Conservation (phyloP, 1,140 invertebrate genomes). For the Cotesia glomerata region DNA sequence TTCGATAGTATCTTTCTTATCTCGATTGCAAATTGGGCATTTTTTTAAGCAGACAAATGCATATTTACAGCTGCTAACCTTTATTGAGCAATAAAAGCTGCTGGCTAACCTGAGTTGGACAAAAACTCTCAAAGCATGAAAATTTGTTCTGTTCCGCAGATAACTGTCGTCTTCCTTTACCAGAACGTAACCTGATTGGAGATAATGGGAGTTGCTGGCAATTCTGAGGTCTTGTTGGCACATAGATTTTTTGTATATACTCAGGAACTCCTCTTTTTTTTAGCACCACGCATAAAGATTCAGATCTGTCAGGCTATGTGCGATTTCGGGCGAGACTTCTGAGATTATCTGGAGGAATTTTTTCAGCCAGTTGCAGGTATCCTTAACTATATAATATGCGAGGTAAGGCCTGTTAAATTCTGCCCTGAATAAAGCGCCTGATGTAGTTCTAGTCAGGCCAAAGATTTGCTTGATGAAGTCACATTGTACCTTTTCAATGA, state of each 20-base stretch:
- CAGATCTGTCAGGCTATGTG: not conserved
- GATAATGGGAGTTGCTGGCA: not conserved
- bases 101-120: not conserved
- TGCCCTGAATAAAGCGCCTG: not conserved
- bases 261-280: not conserved
- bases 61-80: not conserved
- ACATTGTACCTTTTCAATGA: not conserved
- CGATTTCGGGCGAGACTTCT: not conserved
- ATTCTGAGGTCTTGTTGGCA: not conserved
- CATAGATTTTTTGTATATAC: not conserved
- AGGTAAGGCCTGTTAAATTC: not conserved
- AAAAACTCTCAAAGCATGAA: not conserved
- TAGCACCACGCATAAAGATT: not conserved
- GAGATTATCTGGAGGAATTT: not conserved
- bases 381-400: not conserved
- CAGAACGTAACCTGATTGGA: not conserved
- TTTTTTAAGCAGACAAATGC: not conserved
- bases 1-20: not conserved
- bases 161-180: not conserved
- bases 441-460: not conserved
- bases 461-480: not conserved
- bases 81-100: not conserved
- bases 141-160: not conserved
- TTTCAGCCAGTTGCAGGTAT: not conserved
- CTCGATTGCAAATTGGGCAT: not conserved